phyloP scores from a whole-genome alignment of 2,888 invertebrate species.

The Nasonovia ribisnigri region DNA sequence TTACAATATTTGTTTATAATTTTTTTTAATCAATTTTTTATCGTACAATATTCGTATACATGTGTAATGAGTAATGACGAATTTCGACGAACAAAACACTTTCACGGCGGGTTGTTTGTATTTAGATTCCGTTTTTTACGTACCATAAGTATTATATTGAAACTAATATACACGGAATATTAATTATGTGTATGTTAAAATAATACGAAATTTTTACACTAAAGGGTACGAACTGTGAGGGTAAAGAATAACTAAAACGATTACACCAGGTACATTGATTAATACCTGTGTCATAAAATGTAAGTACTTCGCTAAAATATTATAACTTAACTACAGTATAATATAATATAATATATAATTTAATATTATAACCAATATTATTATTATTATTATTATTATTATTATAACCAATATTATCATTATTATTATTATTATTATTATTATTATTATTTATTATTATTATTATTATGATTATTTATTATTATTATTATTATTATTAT shows the following conservation, averaged over 20 bases:
- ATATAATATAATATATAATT: background rate
- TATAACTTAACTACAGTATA: constrained; percentile 28
- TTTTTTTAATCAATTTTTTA: constrained; percentile 46
- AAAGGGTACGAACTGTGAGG: constrained; percentile 63
- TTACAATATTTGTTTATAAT: constrained; percentile 44
- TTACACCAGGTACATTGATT: constrained; percentile 34
- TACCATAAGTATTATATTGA: constrained; percentile 18
- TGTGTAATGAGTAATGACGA: constrained; percentile 60
- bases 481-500: constrained; percentile 11
- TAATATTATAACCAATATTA: constrained; percentile 30
- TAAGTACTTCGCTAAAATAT: constrained; percentile 24
- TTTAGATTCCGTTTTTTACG: constrained; percentile 44
- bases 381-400: constrained; percentile 8
- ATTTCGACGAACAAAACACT: constrained; percentile 51
- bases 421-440: background rate
- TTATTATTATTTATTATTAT: constrained; percentile 1
- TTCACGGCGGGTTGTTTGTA: constrained; percentile 54
- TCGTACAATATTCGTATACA: constrained; percentile 43
- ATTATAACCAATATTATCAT: background rate
- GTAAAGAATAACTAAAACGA: constrained; percentile 50
- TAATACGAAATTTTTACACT: constrained; percentile 38
- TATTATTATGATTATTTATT: constrained; percentile 8
- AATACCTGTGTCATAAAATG: constrained; percentile 55
- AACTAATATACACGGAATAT: constrained; percentile 8
- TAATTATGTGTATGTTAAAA: constrained; percentile 39